Evolutionary conservation across 1,140 invertebrate species (phyloP).

Genomic region (Vollenhovia emeryi): DNA sequence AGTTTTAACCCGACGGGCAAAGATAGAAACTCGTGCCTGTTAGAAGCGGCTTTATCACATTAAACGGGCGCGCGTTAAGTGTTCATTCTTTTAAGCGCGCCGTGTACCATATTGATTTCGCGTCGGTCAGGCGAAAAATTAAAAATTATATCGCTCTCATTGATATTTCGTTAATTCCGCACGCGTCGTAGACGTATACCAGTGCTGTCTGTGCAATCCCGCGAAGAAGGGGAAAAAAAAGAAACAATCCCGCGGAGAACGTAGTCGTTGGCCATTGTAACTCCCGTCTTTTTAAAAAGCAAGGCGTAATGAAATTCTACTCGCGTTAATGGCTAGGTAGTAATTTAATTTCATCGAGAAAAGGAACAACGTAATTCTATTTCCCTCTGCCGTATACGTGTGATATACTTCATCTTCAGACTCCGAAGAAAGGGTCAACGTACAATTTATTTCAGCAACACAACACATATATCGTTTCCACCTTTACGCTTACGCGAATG

Average conservation of each 20-base stretch:
- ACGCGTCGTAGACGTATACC: background rate
- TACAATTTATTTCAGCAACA: slow-evolving; percentile 33
- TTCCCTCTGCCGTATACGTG: slow-evolving; percentile 36
- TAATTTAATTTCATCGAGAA: slow-evolving; percentile 60
- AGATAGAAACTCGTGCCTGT: slow-evolving; percentile 4
- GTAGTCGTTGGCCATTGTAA: background rate
- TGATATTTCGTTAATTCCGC: background rate
- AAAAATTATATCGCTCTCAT: background rate
- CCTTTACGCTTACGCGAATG: background rate
- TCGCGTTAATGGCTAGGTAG: slow-evolving; percentile 58
- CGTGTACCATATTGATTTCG: background rate
- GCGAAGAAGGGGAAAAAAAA: background rate
- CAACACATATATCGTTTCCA: background rate
- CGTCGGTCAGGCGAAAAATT: background rate
- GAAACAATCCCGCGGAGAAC: background rate
- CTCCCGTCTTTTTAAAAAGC: slow-evolving; percentile 3
- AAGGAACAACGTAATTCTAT: slow-evolving; percentile 57
- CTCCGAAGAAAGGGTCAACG: background rate
- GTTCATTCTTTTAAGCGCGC: background rate
- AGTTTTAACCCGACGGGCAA: background rate
- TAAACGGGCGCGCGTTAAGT: background rate
- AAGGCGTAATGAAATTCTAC: slow-evolving; percentile 54
- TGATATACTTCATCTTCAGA: slow-evolving; percentile 24
- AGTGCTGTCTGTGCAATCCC: background rate
- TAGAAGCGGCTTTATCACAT: background rate